A percentile compares a stretch with the other conserved stretches of the same genome.
phyloP scores from a whole-genome alignment of 2,888 invertebrate species.

The Acanthosepion esculentum region DNA sequence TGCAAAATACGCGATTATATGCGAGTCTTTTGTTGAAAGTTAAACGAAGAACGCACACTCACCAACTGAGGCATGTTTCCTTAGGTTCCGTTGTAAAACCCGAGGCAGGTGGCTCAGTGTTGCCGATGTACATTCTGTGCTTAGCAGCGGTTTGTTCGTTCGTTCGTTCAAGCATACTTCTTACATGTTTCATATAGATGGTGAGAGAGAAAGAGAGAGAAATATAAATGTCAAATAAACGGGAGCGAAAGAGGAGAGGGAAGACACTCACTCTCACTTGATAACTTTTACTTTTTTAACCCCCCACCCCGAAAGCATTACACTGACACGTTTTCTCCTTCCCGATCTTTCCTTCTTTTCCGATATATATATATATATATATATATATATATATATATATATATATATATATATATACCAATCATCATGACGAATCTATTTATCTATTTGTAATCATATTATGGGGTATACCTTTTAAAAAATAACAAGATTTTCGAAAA shows the following conservation, averaged over 20 bases:
- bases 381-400: not conserved
- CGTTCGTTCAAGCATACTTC: constrained; percentile 38
- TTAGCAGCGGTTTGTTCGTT: constrained; percentile 36
- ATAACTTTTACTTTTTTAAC: not conserved
- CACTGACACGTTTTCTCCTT: not conserved
- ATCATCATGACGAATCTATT: not conserved
- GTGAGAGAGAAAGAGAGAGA: not conserved
- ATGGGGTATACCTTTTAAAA: not conserved
- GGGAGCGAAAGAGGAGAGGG: too few species aligned
- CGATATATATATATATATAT: not conserved
- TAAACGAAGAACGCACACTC: constrained; percentile 44
- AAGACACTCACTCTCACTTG: not conserved
- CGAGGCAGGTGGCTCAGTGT: constrained; percentile 42
- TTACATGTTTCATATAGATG: constrained; percentile 17
- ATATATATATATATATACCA: not conserved
- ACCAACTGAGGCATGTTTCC: constrained; percentile 44
- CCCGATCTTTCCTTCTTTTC: not conserved
- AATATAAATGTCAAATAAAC: not conserved
- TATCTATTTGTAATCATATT: not conserved
- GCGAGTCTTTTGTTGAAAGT: constrained; percentile 44
- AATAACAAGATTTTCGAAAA: not conserved
- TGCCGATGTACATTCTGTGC: not conserved
- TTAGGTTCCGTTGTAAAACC: constrained; percentile 23
- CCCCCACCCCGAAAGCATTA: not conserved
- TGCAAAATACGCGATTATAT: constrained; percentile 45